Conservation (phyloP, 1,140 invertebrate species). For the Lethrus apterus region DNA sequence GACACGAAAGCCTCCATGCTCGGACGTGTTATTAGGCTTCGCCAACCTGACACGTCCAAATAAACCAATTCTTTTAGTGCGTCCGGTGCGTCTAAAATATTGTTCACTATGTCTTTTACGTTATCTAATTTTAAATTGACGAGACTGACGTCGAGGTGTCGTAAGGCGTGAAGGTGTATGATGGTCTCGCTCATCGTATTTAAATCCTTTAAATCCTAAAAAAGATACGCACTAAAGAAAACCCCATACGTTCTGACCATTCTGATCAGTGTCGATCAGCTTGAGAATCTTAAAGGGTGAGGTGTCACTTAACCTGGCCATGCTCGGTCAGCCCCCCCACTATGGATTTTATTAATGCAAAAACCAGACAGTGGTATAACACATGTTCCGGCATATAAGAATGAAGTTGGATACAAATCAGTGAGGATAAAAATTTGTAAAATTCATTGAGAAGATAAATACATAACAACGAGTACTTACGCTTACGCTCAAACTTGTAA, state of each 20-base stretch:
- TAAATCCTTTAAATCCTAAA: slow-evolving; percentile 17
- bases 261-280: too few species aligned
- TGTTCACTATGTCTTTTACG: slow-evolving; percentile 44
- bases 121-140: slow-evolving; percentile 38
- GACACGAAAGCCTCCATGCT: slow-evolving; percentile 26
- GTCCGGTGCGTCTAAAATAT: slow-evolving; percentile 46
- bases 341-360: too few species aligned
- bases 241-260: too few species aligned
- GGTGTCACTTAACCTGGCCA: too few species aligned
- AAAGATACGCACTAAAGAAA: too few species aligned
- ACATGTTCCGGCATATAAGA: too few species aligned
- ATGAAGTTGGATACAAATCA: too few species aligned
- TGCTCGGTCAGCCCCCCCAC: too few species aligned
- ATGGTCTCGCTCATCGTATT: slow-evolving; percentile 18
- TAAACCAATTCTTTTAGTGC: slow-evolving; percentile 54
- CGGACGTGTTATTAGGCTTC: slow-evolving; percentile 25
- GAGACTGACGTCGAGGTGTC: slow-evolving; percentile 35
- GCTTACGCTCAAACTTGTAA: slow-evolving; percentile 46
- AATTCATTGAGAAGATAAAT: too few species aligned
- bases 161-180: slow-evolving; percentile 15
- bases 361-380: too few species aligned
- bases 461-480: slow-evolving; percentile 5
- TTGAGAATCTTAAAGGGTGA: too few species aligned
- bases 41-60: slow-evolving; percentile 65
- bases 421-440: too few species aligned